Evolutionary conservation across 2,113 vertebrate genomes (phyloP), one percentile per base, ranked within the genome.

Genomic region (Brienomyrus longianalis): DNA sequence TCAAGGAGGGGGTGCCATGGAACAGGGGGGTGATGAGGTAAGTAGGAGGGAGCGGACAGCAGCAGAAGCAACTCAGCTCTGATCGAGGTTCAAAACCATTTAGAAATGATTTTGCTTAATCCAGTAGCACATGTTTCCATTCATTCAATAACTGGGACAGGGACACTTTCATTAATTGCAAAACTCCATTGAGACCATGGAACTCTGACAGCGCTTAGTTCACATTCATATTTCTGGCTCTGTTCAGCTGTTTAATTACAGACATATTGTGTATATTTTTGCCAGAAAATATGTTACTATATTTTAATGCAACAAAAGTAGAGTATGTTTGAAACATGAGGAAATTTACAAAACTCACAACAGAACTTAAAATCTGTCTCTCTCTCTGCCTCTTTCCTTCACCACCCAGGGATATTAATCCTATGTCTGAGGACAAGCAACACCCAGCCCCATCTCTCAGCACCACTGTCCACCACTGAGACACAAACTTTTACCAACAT

Each of bases 1-100:
- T 62, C 93, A 96, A 17, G 95, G 95, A 19, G 95, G 95, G 80
- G 88, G 87, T 17, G 35, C 86, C 50, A 95, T 95, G 95, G 95
- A 96, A 23, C 95, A 95, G 91, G 95, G 95, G 2, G 95, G 95
- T 52, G 94, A 96, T 86, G 94, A 96, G 95, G 96, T 96, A 90
- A 93, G 93, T 23, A 52, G n/a, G 21, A 43, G 11, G 6, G 35
- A 15, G 27, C 13, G 31, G 23, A 62, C 59, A 62, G 59, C 59
- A 62, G 59, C 59, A 62, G 59, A 27, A n/a, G 2, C 59, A 27
- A 8, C 2, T 62, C n/a, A 62, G 59, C 59, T 27, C 56, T 62
- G 56, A n/a, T 62, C 23, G 6, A 62, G 23, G 23, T n/a, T n/a
- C 56, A 23, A 59, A 59, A n/a, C 23, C 56, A 9, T 62, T 23